A percentile compares a stretch with the other conserved stretches of the same genome.
phyloP scores from a whole-genome alignment of 2,113 vertebrate species.

The Macaca mulatta region DNA sequence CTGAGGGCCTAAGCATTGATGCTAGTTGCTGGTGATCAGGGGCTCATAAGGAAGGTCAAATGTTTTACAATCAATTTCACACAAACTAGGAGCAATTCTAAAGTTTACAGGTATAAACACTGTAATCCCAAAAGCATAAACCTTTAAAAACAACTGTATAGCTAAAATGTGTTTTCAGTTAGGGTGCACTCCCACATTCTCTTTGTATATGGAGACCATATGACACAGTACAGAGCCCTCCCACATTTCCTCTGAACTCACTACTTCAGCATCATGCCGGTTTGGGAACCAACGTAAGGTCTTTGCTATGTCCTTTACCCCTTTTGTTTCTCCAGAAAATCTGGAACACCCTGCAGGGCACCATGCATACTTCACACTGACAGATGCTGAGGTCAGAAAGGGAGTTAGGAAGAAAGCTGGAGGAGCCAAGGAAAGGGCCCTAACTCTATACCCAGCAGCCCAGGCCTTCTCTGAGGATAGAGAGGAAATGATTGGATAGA shows the following conservation, averaged over 20 bases:
- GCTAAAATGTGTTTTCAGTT: background rate
- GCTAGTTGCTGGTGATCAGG: background rate
- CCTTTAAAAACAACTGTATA: background rate
- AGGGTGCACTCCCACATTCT: background rate
- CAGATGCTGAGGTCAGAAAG: background rate
- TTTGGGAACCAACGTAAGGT: background rate
- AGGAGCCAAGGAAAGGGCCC: background rate
- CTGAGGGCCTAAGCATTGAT: background rate
- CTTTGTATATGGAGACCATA: background rate
- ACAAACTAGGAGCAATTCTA: conserved; percentile 31
- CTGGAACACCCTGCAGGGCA: background rate
- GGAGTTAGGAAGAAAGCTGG: background rate
- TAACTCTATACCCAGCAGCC: background rate
- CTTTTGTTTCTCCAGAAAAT: background rate
- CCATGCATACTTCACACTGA: background rate
- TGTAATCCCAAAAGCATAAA: background rate
- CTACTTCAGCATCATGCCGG: background rate
- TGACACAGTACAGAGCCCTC: background rate
- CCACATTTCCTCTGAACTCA: background rate
- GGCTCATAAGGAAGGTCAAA: background rate
- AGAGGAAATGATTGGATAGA: background rate
- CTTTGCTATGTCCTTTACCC: background rate
- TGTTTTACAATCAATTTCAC: conserved; percentile 37
- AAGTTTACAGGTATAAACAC: conserved; percentile 16
- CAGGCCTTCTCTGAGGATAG: background rate